Evolutionary conservation across 2,888 invertebrate genomes (phyloP).

Genomic region (Antitype chi): DNA sequence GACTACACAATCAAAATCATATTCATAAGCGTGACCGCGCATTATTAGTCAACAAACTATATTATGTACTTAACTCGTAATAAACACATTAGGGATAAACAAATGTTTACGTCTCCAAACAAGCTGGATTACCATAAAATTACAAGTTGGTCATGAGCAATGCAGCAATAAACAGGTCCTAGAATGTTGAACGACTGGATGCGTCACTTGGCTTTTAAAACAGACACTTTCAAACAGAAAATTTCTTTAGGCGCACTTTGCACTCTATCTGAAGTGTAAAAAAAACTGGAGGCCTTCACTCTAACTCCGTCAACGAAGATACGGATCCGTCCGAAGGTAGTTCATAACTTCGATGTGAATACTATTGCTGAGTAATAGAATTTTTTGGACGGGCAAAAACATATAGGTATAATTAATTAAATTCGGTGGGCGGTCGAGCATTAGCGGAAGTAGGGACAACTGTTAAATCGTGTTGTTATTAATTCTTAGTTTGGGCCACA

Average conservation of each 20-base stretch:
- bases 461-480: no score
- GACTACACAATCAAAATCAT: constrained; percentile 20
- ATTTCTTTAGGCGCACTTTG: background rate
- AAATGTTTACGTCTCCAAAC: constrained; percentile 58
- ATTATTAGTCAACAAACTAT: constrained; percentile 21
- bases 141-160: constrained; percentile 75
- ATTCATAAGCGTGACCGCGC: constrained; percentile 51
- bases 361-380: no score
- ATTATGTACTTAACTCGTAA: constrained; percentile 31
- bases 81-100: constrained; percentile 57
- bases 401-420: no score
- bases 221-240: background rate
- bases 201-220: constrained; percentile 7
- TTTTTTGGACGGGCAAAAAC: no score
- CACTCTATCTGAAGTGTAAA: background rate
- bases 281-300: no score
- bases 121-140: constrained; percentile 76
- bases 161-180: constrained; percentile 62
- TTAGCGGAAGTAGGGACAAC: no score
- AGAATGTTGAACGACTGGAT: constrained; percentile 33
- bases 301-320: no score
- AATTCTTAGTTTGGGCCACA: no score
- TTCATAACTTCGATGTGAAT: no score
- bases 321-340: no score
- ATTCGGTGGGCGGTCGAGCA: no score